Conservation (phyloP, 2,797 vertebrate genomes). For the Nannoperca obscura region DNA sequence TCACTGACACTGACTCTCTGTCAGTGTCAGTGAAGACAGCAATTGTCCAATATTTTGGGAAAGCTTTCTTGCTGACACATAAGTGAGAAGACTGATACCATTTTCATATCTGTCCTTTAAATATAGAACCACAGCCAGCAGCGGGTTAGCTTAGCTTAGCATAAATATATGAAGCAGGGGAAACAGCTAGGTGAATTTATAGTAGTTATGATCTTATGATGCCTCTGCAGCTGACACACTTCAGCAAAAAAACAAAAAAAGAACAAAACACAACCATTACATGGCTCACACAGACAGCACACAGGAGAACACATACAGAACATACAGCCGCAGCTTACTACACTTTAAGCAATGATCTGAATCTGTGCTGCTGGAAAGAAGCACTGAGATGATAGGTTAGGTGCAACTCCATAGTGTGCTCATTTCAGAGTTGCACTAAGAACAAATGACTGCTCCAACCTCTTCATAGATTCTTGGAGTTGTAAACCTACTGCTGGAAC, state of each 20-base stretch:
- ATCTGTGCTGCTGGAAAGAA: conserved; percentile 26
- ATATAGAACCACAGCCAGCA: not conserved
- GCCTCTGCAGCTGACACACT: not conserved
- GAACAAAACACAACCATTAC: conserved; percentile 5
- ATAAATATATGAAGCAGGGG: not conserved
- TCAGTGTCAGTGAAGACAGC: not conserved
- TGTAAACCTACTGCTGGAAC: conserved; percentile 11
- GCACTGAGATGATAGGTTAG: not conserved
- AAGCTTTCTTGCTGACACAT: not conserved
- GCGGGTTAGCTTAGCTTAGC: conserved; percentile 7
- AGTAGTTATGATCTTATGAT: conserved; percentile 7
- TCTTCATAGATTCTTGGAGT: conserved; percentile 31
- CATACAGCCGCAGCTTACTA: conserved; percentile 2
- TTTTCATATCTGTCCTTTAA: not conserved
- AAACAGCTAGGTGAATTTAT: not conserved
- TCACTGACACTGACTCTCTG: too few species aligned
- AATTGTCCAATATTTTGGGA: not conserved
- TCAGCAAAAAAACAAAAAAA: not conserved
- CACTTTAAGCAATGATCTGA: conserved; percentile 8
- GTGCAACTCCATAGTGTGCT: conserved; percentile 11
- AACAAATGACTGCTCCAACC: conserved; percentile 30
- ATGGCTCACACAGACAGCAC: conserved; percentile 23
- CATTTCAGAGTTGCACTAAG: conserved; percentile 18
- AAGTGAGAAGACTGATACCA: not conserved
- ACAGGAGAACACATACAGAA: conserved; percentile 15